A percentile compares a stretch with the other conserved stretches of the same genome.
Evolutionary conservation across 2,113 vertebrate genomes (phyloP).

Genomic region (Chaetura pelagica): DNA sequence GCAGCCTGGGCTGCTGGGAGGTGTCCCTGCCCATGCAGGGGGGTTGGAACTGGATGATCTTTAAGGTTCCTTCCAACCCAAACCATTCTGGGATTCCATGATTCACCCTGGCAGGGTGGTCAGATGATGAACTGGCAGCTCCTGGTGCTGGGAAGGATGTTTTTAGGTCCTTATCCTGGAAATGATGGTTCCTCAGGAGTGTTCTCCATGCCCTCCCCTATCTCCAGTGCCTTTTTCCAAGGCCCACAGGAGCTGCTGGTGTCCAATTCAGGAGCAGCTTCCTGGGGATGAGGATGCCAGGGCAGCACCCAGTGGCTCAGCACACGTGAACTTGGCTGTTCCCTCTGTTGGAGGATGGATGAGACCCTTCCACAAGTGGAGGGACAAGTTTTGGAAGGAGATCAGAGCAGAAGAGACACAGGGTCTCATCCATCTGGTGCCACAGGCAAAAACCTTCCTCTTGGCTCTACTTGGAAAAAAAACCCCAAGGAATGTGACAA

Average conservation of each 20-base stretch:
- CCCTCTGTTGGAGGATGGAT: fast-evolving
- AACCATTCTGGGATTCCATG: too few species aligned
- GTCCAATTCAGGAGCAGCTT: background rate
- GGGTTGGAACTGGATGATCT: too few species aligned
- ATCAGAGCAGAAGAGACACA: fast-evolving
- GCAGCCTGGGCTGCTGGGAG: too few species aligned
- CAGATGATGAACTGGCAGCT: fast-evolving
- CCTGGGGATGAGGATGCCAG: fast-evolving
- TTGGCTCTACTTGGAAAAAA: background rate
- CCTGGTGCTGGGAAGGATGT: background rate
- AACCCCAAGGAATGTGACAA: too few species aligned
- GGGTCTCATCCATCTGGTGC: too few species aligned
- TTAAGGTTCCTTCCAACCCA: too few species aligned
- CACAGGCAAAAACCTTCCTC: fast-evolving
- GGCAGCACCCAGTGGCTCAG: background rate
- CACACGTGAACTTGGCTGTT: background rate
- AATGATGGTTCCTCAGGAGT: background rate
- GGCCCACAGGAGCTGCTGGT: fast-evolving
- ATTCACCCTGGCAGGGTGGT: fast-evolving
- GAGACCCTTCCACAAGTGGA: background rate
- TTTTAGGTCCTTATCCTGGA: background rate
- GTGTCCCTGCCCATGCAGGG: too few species aligned
- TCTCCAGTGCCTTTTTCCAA: background rate
- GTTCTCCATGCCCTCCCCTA: background rate
- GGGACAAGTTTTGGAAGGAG: background rate